Conservation (phyloP, 2,113 vertebrate species). For the Pomatostomus ruficeps region DNA sequence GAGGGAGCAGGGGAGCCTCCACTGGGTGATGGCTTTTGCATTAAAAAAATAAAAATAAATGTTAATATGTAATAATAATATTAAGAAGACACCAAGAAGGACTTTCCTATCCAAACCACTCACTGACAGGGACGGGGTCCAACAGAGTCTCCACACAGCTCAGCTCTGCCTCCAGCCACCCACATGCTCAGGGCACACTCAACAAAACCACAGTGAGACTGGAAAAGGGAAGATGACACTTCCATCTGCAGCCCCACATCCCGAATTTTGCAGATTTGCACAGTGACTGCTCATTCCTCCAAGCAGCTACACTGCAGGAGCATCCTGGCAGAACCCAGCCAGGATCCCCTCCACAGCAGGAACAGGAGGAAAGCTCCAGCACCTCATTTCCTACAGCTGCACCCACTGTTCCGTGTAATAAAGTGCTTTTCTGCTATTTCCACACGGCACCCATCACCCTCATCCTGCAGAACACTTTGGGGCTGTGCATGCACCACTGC, state of each 20-base stretch:
- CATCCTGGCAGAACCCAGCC: background rate
- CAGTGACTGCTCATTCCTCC: background rate
- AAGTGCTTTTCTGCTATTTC: background rate
- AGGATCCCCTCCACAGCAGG: background rate
- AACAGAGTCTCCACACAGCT: background rate
- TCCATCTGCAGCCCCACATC: background rate
- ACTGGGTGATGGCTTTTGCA: background rate
- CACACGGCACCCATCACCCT: background rate
- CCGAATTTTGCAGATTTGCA: background rate
- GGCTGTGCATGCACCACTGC: accelerated
- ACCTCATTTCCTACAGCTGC: accelerated
- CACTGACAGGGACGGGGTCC: accelerated
- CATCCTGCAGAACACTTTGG: background rate
- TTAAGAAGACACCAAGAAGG: background rate
- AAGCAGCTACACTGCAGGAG: background rate
- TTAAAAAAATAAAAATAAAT: background rate
- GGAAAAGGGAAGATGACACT: accelerated
- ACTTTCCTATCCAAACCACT: background rate
- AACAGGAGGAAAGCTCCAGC: background rate
- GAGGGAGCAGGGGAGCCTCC: background rate
- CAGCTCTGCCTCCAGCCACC: background rate
- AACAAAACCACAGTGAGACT: background rate
- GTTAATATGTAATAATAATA: background rate
- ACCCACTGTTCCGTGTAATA: background rate
- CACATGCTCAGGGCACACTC: accelerated